Evolutionary conservation across 37 sponge, comb jelly and placozoan genomes (phyloP).

Genomic region (Agelas oroides): DNA sequence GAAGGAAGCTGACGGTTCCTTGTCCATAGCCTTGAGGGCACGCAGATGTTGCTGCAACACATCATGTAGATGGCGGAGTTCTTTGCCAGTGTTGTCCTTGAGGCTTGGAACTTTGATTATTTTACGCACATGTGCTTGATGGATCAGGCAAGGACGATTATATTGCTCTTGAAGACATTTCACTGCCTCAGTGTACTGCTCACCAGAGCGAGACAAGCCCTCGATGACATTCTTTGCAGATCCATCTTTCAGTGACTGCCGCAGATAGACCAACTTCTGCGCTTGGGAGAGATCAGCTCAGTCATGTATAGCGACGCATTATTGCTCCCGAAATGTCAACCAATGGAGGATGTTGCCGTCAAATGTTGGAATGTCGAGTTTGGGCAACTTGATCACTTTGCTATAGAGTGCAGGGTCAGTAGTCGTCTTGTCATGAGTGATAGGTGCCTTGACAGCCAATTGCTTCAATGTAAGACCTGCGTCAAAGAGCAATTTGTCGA

Average conservation of each 20-base stretch:
- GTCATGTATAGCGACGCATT: constrained; percentile 1
- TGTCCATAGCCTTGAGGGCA: constrained; percentile 17
- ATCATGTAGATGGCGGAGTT: constrained; percentile 22
- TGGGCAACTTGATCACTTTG: constrained; percentile 29
- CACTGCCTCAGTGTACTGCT: constrained; percentile 9
- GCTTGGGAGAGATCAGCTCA: neutral
- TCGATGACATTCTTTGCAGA: constrained; percentile 23
- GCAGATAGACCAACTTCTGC: constrained; percentile 30
- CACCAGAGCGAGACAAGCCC: constrained; percentile 25
- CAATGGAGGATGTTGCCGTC: constrained; percentile 24
- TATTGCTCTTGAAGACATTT: constrained; percentile 2
- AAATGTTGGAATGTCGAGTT: constrained; percentile 24
- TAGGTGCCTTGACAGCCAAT: neutral
- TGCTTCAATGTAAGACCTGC: neutral
- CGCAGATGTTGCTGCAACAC: constrained; percentile 9
- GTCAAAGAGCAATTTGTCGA: neutral
- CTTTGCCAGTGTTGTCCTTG: constrained; percentile 27
- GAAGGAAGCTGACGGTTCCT: constrained; percentile 22
- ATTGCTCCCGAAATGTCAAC: constrained; percentile 39
- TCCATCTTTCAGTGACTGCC: constrained; percentile 27
- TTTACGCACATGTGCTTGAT: constrained; percentile 15
- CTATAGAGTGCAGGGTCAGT: neutral
- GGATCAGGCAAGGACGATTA: constrained; percentile 18
- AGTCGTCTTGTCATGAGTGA: no score
- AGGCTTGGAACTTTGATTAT: constrained; percentile 1